A percentile compares a stretch with the other conserved stretches of the same genome.
phyloP scores from a whole-genome alignment of 2,888 invertebrate genomes.

The Epistrophe eligans region DNA sequence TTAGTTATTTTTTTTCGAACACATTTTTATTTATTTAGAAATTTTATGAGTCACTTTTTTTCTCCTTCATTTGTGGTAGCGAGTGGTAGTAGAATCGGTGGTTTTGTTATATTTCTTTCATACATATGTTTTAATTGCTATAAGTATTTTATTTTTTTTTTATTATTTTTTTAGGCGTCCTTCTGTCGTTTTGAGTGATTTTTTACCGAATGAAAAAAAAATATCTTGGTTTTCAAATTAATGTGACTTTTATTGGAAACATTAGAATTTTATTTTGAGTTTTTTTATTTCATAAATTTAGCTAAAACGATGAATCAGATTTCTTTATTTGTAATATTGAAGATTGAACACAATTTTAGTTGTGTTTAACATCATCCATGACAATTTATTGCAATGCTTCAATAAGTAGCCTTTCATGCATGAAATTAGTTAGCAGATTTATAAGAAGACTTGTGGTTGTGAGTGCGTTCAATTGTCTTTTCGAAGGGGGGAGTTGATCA shows the following conservation, averaged over 20 bases:
- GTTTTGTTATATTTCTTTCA: conserved; percentile 53
- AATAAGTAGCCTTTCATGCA: conserved; percentile 52
- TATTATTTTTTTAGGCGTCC: conserved; percentile 47
- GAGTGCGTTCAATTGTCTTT: conserved; percentile 59
- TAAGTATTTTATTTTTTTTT: conserved; percentile 21
- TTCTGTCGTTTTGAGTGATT: conserved; percentile 44
- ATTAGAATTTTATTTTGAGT: conserved; percentile 24
- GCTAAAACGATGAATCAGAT: background rate
- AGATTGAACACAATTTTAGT: conserved; percentile 3
- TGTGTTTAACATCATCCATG: conserved; percentile 41
- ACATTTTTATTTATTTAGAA: conserved; percentile 65
- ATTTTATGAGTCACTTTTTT: conserved; percentile 67
- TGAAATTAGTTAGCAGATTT: conserved; percentile 56
- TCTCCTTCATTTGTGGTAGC: conserved; percentile 38
- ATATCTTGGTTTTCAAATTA: conserved; percentile 57
- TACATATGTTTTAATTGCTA: conserved; percentile 60
- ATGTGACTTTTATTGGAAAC: conserved; percentile 48
- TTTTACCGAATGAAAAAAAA: conserved; percentile 13
- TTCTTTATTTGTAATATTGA: conserved; percentile 15
- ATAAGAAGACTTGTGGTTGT: conserved; percentile 38
- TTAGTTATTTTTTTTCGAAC: conserved; percentile 21
- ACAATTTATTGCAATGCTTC: conserved; percentile 60
- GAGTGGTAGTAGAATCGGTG: conserved; percentile 33
- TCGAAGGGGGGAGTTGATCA: conserved; percentile 4
- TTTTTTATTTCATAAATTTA: conserved; percentile 43